Evolutionary conservation across 2,797 vertebrate species (phyloP).

Genomic region (Dipus sagitta): DNA sequence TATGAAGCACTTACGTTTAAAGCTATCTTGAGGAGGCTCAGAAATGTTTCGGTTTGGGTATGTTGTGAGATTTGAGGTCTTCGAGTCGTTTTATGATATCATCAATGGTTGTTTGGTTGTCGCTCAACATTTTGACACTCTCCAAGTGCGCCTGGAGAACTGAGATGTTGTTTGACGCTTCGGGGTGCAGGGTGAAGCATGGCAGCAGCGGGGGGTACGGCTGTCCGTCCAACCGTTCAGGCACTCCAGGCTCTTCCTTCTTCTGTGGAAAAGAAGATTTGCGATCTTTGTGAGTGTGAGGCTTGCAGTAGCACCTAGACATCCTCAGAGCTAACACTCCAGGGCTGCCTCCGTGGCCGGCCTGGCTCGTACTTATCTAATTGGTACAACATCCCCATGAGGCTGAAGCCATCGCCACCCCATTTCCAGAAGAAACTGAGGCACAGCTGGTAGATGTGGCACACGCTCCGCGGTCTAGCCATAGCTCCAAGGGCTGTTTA

Average conservation of each 20-base stretch:
- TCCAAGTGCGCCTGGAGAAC: constrained; percentile 29
- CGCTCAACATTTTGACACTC: accelerated
- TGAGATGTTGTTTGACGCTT: accelerated
- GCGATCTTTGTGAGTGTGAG: accelerated
- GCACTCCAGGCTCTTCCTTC: accelerated
- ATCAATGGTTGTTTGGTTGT: accelerated
- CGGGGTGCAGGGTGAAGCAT: not conserved
- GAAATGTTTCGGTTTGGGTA: accelerated
- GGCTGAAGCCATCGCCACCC: not conserved
- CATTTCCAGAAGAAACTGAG: not conserved
- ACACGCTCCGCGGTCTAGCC: not conserved
- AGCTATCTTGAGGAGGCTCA: accelerated
- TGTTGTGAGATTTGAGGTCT: accelerated
- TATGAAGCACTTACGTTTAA: accelerated
- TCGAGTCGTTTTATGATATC: not conserved
- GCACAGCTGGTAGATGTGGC: not conserved
- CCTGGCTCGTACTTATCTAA: not conserved
- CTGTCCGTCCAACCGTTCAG: accelerated
- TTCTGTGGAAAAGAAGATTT: not conserved
- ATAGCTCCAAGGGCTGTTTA: accelerated
- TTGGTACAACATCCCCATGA: accelerated
- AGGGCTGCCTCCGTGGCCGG: not conserved
- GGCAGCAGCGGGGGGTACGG: not conserved
- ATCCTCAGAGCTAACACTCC: accelerated
- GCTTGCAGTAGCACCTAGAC: not conserved